A percentile compares a stretch with the other conserved stretches of the same genome.
Evolutionary conservation across 2,888 invertebrate genomes (phyloP).

Genomic region (Drosophila anomelani): DNA sequence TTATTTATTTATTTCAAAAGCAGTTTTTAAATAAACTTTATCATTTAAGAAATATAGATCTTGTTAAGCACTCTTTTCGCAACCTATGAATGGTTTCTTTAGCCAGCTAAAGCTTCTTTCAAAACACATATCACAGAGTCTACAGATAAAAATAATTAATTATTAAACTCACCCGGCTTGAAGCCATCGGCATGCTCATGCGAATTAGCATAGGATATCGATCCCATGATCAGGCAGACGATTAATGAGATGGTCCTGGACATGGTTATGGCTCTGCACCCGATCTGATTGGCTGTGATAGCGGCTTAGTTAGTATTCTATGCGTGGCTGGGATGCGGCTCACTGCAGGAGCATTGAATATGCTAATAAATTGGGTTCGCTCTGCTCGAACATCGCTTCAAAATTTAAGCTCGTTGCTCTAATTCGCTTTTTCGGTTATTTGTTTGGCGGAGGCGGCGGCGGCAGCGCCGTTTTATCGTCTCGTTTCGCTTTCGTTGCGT

Average conservation of each 20-base stretch:
- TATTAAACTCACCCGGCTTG: slow-evolving; percentile 82
- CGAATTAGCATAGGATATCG: slow-evolving; percentile 58
- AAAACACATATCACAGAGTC: neutral
- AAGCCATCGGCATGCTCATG: slow-evolving; percentile 84
- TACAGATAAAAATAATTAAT: neutral
- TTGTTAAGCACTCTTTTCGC: fast-evolving
- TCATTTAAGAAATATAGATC: neutral
- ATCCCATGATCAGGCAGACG: slow-evolving; percentile 71
- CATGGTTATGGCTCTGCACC: slow-evolving; percentile 41
- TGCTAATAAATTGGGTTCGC: slow-evolving; percentile 63
- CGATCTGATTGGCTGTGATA: slow-evolving; percentile 15
- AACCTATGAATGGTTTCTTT: neutral
- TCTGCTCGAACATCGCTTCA: slow-evolving; percentile 60
- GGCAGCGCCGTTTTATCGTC: slow-evolving; percentile 31
- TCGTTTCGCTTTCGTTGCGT: slow-evolving; percentile 19
- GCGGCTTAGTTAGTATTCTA: slow-evolving; percentile 17
- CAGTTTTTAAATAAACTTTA: neutral
- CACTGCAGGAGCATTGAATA: slow-evolving; percentile 55
- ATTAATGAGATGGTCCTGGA: slow-evolving; percentile 52
- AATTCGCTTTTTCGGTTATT: slow-evolving; percentile 50
- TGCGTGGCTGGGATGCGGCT: slow-evolving; percentile 42
- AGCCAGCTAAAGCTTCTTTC: neutral
- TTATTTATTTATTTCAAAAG: no score
- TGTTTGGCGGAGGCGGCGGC: slow-evolving; percentile 40
- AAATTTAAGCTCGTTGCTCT: slow-evolving; percentile 42